Conservation (phyloP, 1,140 invertebrate species). For the Pogonognathellus flavescens region DNA sequence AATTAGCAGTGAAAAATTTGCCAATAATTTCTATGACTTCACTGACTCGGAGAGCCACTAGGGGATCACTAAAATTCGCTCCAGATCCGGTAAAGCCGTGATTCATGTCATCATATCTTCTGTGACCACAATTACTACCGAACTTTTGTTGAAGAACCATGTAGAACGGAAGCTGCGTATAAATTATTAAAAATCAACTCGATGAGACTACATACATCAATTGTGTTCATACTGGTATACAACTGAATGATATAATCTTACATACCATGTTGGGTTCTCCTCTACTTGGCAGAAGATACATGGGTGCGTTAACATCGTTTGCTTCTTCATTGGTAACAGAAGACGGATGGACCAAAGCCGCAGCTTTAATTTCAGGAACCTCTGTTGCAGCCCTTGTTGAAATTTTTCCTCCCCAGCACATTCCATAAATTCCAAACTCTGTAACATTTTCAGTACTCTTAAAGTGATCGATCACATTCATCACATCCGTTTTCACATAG, state of each 20-base stretch:
- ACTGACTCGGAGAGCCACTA: conserved; percentile 55
- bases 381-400: conserved; percentile 28
- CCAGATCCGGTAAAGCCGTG: conserved; percentile 63
- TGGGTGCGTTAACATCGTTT: conserved; percentile 50
- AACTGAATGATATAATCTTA: neutral
- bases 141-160: conserved; percentile 10
- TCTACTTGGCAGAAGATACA: conserved; percentile 56
- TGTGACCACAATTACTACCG: conserved; percentile 50
- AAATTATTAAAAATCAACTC: neutral
- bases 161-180: neutral
- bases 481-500: conserved; percentile 53
- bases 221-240: neutral
- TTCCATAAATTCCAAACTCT: conserved; percentile 62
- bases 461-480: conserved; percentile 57
- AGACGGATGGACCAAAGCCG: conserved; percentile 56
- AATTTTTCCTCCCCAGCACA: conserved; percentile 65
- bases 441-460: conserved; percentile 29
- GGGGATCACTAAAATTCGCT: conserved; percentile 58
- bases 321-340: conserved; percentile 46
- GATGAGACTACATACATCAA: neutral
- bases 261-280: conserved; percentile 63
- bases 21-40: conserved; percentile 52
- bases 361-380: conserved; percentile 20
- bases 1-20: conserved; percentile 16
- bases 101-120: conserved; percentile 59